Evolutionary conservation across 2,888 invertebrate genomes (phyloP).

Genomic region (Drosophila buzzatii): DNA sequence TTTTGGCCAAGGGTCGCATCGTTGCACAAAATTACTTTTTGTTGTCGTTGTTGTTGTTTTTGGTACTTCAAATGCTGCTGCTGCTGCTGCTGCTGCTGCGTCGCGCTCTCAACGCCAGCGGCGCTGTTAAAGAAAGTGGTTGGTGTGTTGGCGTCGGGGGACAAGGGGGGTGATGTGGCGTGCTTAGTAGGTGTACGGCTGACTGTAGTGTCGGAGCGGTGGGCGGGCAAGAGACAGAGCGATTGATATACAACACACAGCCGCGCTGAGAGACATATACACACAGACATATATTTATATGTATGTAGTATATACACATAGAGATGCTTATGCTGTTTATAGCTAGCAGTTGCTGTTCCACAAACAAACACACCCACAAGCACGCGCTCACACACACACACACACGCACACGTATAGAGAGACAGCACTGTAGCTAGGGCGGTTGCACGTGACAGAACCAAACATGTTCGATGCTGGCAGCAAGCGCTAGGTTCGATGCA

Average conservation of each 20-base stretch:
- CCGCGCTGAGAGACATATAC: slow-evolving; percentile 39
- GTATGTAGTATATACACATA: slow-evolving; percentile 25
- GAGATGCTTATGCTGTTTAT: slow-evolving; percentile 68
- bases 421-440: slow-evolving; percentile 22
- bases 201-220: slow-evolving; percentile 24
- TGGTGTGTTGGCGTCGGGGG: not conserved
- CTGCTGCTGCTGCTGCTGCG: slow-evolving; percentile 31
- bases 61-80: slow-evolving; percentile 27
- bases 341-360: slow-evolving; percentile 45
- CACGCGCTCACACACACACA: slow-evolving; percentile 18
- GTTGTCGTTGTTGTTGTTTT: slow-evolving; percentile 13
- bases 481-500: slow-evolving; percentile 55
- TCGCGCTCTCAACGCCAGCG: slow-evolving; percentile 52
- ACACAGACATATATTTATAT: slow-evolving; percentile 18
- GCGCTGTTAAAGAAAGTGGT: slow-evolving; percentile 40
- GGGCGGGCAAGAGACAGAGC: slow-evolving; percentile 48
- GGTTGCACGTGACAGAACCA: slow-evolving; percentile 58
- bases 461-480: slow-evolving; percentile 61
- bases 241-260: slow-evolving; percentile 68
- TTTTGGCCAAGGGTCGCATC: slow-evolving; percentile 79
- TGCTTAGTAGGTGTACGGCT: slow-evolving; percentile 27
- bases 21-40: slow-evolving; percentile 77
- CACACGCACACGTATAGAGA: slow-evolving; percentile 15
- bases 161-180: slow-evolving; percentile 5
- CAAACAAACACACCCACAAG: slow-evolving; percentile 40